Percentiles rank a stretch among this genome's conserved stretches.
phyloP scores from a whole-genome alignment of 2,113 vertebrate genomes.

The Lophius piscatorius region DNA sequence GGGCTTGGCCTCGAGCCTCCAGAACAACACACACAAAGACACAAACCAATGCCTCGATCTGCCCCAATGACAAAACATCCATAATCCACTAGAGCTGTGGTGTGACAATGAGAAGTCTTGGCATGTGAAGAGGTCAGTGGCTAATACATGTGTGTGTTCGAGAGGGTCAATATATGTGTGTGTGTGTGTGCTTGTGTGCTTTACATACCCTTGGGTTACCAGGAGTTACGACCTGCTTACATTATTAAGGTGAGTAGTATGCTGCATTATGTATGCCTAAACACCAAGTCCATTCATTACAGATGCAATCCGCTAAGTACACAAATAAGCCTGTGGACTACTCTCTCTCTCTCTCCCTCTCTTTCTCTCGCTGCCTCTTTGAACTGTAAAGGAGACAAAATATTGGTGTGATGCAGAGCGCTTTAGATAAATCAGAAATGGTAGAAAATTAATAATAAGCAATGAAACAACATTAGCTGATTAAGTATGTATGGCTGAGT shows the following conservation, averaged over 20 bases:
- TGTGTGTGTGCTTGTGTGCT: constrained; percentile 51
- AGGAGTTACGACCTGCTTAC: constrained; percentile 76
- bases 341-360: constrained; percentile 51
- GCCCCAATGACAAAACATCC: constrained; percentile 59
- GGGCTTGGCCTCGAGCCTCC: not conserved
- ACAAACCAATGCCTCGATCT: not conserved
- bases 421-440: constrained; percentile 78
- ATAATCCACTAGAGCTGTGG: constrained; percentile 47
- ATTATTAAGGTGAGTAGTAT: constrained; percentile 80
- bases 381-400: constrained; percentile 74
- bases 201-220: constrained; percentile 75
- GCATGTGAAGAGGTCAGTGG: constrained; percentile 62
- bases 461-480: constrained; percentile 81
- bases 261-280: constrained; percentile 78
- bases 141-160: constrained; percentile 54
- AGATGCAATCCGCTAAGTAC: constrained; percentile 80
- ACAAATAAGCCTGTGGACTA: constrained; percentile 68
- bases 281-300: constrained; percentile 80
- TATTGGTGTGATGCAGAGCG: constrained; percentile 66
- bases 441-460: constrained; percentile 76
- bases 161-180: constrained; percentile 34
- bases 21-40: constrained; percentile 8
- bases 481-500: constrained; percentile 78
- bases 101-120: constrained; percentile 58
- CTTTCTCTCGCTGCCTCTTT: constrained; percentile 47